A percentile compares a stretch with the other conserved stretches of the same genome.
phyloP scores from a whole-genome alignment of 1,140 invertebrate genomes.

The Tetranychus cinnabarinus region DNA sequence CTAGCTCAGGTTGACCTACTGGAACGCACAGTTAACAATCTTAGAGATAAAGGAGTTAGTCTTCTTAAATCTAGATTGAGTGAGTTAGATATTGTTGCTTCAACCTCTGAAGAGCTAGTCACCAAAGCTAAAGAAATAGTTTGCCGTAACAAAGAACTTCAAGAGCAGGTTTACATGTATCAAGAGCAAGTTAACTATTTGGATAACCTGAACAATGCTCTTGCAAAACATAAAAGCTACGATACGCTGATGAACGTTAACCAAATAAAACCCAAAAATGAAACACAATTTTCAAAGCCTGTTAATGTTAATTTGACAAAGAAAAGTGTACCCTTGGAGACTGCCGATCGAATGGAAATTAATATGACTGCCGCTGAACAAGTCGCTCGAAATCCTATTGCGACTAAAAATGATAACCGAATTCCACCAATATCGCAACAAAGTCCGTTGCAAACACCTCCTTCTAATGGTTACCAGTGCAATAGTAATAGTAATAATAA shows the following conservation, averaged over 20 bases:
- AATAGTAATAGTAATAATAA: background rate
- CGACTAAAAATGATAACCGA: background rate
- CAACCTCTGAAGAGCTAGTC: conserved; percentile 54
- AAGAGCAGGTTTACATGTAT: conserved; percentile 53
- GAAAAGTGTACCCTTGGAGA: no score
- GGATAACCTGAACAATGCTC: conserved; percentile 15
- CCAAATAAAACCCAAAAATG: no score
- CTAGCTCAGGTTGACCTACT: conserved; percentile 29
- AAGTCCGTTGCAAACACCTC: background rate
- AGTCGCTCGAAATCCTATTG: background rate
- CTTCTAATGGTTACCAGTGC: background rate
- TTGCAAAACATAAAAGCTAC: conserved; percentile 10
- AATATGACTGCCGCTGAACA: background rate
- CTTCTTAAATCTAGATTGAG: conserved; percentile 66
- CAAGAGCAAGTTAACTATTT: conserved; percentile 42
- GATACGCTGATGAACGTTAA: background rate
- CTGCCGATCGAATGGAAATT: background rate
- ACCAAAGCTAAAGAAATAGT: conserved; percentile 75
- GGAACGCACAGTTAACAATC: conserved; percentile 21
- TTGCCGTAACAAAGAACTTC: conserved; percentile 62
- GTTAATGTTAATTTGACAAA: no score
- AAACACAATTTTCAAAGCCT: no score
- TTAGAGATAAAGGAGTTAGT: conserved; percentile 68
- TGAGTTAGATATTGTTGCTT: conserved; percentile 62
- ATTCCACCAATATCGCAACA: background rate